Conservation (phyloP, 2,888 invertebrate species). For the Heliconius sara region DNA sequence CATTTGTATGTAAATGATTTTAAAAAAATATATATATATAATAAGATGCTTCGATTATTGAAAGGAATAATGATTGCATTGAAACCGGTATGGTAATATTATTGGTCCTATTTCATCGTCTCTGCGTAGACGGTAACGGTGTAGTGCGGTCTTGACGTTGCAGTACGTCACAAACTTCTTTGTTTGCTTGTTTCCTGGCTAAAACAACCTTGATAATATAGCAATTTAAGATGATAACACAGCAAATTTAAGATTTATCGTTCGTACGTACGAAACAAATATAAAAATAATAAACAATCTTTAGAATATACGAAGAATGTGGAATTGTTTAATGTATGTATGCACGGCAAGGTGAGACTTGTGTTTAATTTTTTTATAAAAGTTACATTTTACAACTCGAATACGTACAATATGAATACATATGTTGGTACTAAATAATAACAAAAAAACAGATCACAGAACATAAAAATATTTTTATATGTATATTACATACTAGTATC, state of each 20-base stretch:
- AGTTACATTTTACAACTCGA: not conserved
- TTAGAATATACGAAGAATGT: not conserved
- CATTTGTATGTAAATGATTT: not conserved
- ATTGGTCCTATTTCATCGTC: conserved; percentile 41
- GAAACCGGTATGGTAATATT: conserved; percentile 34
- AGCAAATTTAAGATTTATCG: conserved; percentile 39
- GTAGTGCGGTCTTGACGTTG: conserved; percentile 41
- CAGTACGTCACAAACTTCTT: conserved; percentile 48
- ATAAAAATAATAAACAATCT: conserved; percentile 7
- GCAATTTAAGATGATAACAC: conserved; percentile 48
- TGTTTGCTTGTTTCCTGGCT: conserved; percentile 50
- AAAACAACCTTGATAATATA: conserved; percentile 49
- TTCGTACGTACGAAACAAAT: not conserved
- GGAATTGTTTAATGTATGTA: not conserved
- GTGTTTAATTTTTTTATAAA: not conserved
- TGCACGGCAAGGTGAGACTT: not conserved
- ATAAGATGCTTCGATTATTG: conserved; percentile 1
- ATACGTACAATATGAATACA: not conserved
- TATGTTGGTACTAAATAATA: not conserved
- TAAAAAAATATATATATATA: not conserved
- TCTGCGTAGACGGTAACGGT: conserved; percentile 39
- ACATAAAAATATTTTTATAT: not conserved
- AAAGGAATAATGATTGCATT: conserved; percentile 29
- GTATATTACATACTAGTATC: not conserved
- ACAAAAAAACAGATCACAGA: not conserved